These are phyloP conservation scores for Argya squamiceps DNA, from an alignment of 2,797 vertebrate species.

Conservation along the genomic window DNA sequence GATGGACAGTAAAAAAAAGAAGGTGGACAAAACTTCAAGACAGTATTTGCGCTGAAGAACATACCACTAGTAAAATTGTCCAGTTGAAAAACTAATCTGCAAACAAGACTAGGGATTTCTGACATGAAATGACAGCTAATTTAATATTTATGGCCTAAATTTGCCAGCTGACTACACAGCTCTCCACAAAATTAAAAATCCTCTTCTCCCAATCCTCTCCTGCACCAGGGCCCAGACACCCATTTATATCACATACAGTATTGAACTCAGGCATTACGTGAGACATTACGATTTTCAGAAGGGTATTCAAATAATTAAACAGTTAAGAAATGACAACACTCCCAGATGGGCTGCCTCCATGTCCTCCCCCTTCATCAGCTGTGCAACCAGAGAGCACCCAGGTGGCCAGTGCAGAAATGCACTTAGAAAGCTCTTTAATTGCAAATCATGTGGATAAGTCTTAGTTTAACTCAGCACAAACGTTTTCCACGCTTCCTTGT, in stretches of 20 bases:
- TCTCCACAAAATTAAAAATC: slow-evolving; percentile 37
- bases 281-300: neutral
- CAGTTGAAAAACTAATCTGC: slow-evolving; percentile 28
- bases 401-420: slow-evolving; percentile 27
- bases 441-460: slow-evolving; percentile 34
- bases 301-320: neutral
- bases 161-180: slow-evolving; percentile 53
- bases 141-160: slow-evolving; percentile 57
- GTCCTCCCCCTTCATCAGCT: neutral
- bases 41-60: neutral
- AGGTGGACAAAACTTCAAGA: neutral
- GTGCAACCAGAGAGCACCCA: neutral
- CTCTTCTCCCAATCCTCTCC: neutral
- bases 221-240: neutral
- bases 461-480: slow-evolving; percentile 50
- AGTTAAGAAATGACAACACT: neutral
- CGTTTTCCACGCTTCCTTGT: slow-evolving; percentile 17
- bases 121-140: slow-evolving; percentile 16
- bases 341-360: neutral
- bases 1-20: neutral
- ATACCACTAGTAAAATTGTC: neutral
- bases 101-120: slow-evolving; percentile 5
- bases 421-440: slow-evolving; percentile 43
- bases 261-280: neutral
- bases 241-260: neutral